Evolutionary conservation across 2,113 vertebrate species (phyloP).

Genomic region (Genyomyrus donnyi): DNA sequence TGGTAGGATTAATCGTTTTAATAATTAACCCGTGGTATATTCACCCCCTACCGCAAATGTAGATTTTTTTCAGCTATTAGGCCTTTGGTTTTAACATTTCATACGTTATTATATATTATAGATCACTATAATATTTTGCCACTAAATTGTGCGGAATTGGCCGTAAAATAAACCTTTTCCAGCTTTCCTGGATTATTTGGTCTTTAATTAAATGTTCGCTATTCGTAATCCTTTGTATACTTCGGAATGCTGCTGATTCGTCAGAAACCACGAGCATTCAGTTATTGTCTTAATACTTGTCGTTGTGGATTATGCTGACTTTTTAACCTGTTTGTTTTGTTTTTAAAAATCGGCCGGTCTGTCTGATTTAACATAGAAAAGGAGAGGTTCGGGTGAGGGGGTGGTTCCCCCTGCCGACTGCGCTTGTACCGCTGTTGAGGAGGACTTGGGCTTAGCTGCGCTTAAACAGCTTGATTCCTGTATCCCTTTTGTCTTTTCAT

Average conservation of each 20-base stretch:
- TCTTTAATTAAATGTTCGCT: background rate
- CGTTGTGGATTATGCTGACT: background rate
- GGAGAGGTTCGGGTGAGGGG: background rate
- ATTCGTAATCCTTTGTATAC: background rate
- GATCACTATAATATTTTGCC: background rate
- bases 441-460: background rate
- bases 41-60: background rate
- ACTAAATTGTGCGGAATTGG: background rate
- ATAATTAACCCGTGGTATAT: background rate
- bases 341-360: background rate
- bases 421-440: background rate
- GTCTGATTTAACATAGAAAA: background rate
- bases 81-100: background rate
- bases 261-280: background rate
- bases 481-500: background rate
- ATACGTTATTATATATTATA: background rate
- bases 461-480: constrained; percentile 12
- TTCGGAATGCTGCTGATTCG: background rate
- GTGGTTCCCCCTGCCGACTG: background rate
- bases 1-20: background rate
- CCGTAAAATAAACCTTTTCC: background rate
- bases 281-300: background rate
- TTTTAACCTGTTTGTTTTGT: background rate
- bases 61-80: background rate
- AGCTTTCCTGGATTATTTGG: background rate